A percentile compares a stretch with the other conserved stretches of the same genome.
These are phyloP conservation scores for Chelmon rostratus DNA, from an alignment of 2,797 vertebrate species.

Conservation along the genomic window DNA sequence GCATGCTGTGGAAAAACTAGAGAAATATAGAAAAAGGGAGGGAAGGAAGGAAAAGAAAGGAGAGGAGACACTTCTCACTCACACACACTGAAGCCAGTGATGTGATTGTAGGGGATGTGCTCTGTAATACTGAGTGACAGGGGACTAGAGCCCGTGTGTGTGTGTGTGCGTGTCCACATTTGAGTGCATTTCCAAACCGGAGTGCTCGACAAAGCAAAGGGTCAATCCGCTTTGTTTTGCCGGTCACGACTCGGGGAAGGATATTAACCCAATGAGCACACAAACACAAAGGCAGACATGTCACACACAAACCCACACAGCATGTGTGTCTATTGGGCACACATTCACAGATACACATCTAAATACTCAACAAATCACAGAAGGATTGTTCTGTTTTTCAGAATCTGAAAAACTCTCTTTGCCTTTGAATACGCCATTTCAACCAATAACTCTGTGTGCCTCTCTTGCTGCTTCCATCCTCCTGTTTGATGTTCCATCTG, in stretches of 20 bases:
- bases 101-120: slow-evolving; percentile 17
- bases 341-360: slow-evolving; percentile 4
- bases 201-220: slow-evolving; percentile 7
- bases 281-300: background rate
- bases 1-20: background rate
- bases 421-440: slow-evolving; percentile 10
- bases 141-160: slow-evolving; percentile 4
- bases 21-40: background rate
- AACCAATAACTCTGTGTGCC: slow-evolving; percentile 4
- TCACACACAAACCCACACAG: background rate
- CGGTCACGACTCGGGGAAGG: background rate
- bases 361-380: slow-evolving; percentile 17
- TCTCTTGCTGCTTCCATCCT: slow-evolving; percentile 3
- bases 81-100: slow-evolving; percentile 14
- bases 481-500: slow-evolving; percentile 23
- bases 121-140: slow-evolving; percentile 39
- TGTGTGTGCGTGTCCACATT: background rate
- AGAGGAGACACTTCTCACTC: slow-evolving; percentile 1
- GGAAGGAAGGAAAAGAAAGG: background rate
- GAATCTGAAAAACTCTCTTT: background rate
- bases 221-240: slow-evolving; percentile 31
- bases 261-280: slow-evolving; percentile 18
- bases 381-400: slow-evolving; percentile 14
- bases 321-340: background rate
- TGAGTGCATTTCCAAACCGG: slow-evolving; percentile 15